A percentile compares a stretch with the other conserved stretches of the same genome.
Evolutionary conservation across 2,113 vertebrate genomes (phyloP).

Genomic region (Dipodomys ordii): DNA sequence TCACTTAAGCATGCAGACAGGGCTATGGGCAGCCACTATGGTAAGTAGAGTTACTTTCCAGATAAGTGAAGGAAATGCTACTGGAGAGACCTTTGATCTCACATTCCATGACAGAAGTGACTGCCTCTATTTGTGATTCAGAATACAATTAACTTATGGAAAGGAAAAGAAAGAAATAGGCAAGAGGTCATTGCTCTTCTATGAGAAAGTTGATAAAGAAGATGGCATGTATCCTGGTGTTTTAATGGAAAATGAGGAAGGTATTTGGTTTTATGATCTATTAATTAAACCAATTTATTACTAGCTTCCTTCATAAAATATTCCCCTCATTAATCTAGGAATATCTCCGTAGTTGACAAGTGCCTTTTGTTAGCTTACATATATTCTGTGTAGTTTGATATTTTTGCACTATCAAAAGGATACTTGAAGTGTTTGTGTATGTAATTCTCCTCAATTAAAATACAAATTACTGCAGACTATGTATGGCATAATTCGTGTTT

Average conservation of each 20-base stretch:
- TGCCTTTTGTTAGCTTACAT: conserved; percentile 21
- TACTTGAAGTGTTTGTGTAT: neutral
- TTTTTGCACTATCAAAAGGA: conserved; percentile 25
- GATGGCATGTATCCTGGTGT: neutral
- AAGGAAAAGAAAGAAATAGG: neutral
- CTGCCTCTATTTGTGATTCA: neutral
- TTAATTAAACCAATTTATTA: conserved; percentile 30
- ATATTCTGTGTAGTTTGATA: conserved; percentile 2
- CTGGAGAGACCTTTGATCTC: neutral
- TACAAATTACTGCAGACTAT: conserved; percentile 21
- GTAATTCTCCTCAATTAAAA: conserved; percentile 36
- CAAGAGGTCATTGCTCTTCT: neutral
- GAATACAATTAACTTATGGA: neutral
- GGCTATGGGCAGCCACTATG: neutral
- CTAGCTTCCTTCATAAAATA: neutral
- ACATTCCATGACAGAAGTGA: neutral
- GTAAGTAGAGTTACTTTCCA: neutral
- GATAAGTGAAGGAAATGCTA: neutral
- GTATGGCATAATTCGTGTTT: neutral
- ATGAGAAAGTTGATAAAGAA: neutral
- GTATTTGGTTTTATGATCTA: conserved; percentile 3
- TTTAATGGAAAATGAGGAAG: neutral
- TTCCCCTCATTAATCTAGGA: neutral
- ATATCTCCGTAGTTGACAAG: neutral
- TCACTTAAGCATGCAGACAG: neutral